phyloP scores from a whole-genome alignment of 2,113 vertebrate species.

The Opisthocomus hoazin region DNA sequence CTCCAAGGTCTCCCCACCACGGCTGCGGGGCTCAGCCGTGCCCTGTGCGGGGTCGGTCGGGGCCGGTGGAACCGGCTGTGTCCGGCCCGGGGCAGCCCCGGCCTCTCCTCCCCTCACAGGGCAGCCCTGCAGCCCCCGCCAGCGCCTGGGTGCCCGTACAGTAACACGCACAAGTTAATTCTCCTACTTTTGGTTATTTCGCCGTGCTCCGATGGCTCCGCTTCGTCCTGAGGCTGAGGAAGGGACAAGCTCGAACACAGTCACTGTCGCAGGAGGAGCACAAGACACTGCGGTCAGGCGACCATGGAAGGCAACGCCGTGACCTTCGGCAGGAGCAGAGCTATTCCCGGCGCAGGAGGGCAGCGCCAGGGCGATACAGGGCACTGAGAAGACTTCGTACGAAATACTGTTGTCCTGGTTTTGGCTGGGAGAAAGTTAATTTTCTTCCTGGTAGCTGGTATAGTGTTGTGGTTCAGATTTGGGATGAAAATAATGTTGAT shows the following conservation, averaged over 20 bases:
- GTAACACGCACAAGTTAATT: background rate
- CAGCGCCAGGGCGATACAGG: background rate
- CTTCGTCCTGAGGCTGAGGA: background rate
- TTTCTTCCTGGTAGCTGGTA: too few relatives aligned
- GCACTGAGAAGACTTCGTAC: background rate
- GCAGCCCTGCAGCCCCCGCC: fast-evolving
- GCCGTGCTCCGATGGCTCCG: background rate
- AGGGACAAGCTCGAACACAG: background rate
- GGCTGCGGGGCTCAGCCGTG: fast-evolving
- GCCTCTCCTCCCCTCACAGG: background rate
- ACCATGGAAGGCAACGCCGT: background rate
- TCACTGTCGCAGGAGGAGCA: background rate
- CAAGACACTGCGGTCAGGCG: background rate
- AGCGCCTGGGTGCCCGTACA: fast-evolving
- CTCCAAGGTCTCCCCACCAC: fast-evolving
- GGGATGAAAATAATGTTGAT: too few relatives aligned
- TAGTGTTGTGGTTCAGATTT: too few relatives aligned
- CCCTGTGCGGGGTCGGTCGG: fast-evolving
- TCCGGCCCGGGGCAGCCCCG: fast-evolving
- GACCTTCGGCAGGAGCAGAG: background rate
- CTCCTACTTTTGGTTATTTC: background rate
- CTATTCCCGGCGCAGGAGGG: background rate
- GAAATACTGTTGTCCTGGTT: too few relatives aligned
- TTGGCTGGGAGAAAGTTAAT: too few relatives aligned
- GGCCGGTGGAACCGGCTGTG: background rate